Conservation (phyloP, 2,888 invertebrate species). For the Scaeva pyrastri region DNA sequence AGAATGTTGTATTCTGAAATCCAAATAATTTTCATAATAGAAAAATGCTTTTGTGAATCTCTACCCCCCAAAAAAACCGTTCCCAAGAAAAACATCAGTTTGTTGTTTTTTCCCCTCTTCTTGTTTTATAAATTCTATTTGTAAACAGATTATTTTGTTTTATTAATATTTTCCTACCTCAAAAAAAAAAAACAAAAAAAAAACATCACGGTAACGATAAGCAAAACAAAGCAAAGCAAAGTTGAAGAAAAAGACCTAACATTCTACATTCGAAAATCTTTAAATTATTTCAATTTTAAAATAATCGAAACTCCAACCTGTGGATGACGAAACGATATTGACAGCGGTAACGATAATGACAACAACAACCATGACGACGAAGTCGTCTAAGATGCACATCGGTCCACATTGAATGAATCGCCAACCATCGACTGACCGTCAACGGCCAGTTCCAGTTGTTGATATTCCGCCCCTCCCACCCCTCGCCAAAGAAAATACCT, state of each 20-base stretch:
- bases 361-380: neutral
- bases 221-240: slow-evolving; percentile 16
- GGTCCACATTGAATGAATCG: slow-evolving; percentile 10
- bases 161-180: slow-evolving; percentile 26
- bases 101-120: slow-evolving; percentile 16
- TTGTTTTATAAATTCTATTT: neutral
- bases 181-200: too few species aligned
- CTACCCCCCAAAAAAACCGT: neutral
- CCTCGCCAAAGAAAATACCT: neutral
- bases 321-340: slow-evolving; percentile 9
- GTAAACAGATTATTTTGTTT: slow-evolving; percentile 22
- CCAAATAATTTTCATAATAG: neutral
- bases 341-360: neutral
- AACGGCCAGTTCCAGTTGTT: neutral
- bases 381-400: neutral
- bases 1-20: too few species aligned
- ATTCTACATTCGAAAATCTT: neutral
- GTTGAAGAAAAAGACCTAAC: neutral
- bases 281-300: neutral
- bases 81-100: neutral
- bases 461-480: too few species aligned
- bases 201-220: slow-evolving; percentile 21
- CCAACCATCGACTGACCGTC: neutral
- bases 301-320: slow-evolving; percentile 13
- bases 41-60: neutral